Percentiles rank a stretch among this genome's conserved stretches.
Evolutionary conservation across 2,797 vertebrate species (phyloP).

Genomic region (Centropyge bicolor): DNA sequence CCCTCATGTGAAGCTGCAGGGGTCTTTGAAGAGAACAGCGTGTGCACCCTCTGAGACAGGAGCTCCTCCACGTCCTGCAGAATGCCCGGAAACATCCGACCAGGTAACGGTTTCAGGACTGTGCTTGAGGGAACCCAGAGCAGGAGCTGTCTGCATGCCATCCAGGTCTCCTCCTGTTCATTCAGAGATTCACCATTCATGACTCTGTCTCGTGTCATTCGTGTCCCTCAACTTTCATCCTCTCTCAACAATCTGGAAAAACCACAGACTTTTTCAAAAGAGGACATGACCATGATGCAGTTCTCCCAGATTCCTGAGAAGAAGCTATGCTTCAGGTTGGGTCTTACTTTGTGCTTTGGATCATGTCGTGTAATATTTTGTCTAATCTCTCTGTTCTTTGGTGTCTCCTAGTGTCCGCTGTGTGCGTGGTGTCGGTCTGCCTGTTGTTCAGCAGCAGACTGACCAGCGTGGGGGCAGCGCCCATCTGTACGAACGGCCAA

Average conservation of each 20-base stretch:
- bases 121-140: neutral
- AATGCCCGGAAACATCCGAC: conserved; percentile 60
- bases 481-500: conserved; percentile 70
- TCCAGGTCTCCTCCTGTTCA: neutral
- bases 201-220: neutral
- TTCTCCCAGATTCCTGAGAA: neutral
- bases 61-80: conserved; percentile 21
- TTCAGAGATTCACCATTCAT: too few species aligned
- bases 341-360: neutral
- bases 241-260: neutral
- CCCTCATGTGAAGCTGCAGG: conserved; percentile 25
- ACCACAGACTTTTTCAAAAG: neutral
- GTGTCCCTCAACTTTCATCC: neutral
- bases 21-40: conserved; percentile 22
- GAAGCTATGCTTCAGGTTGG: neutral
- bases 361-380: neutral
- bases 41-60: conserved; percentile 3
- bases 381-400: conserved; percentile 5
- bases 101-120: conserved; percentile 54
- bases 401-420: conserved; percentile 43
- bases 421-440: conserved; percentile 72
- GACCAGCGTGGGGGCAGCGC: conserved; percentile 49
- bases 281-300: neutral
- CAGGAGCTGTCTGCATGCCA: neutral
- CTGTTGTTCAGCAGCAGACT: conserved; percentile 64